phyloP scores from a whole-genome alignment of 2,797 vertebrate species.

The Xenopus petersii region DNA sequence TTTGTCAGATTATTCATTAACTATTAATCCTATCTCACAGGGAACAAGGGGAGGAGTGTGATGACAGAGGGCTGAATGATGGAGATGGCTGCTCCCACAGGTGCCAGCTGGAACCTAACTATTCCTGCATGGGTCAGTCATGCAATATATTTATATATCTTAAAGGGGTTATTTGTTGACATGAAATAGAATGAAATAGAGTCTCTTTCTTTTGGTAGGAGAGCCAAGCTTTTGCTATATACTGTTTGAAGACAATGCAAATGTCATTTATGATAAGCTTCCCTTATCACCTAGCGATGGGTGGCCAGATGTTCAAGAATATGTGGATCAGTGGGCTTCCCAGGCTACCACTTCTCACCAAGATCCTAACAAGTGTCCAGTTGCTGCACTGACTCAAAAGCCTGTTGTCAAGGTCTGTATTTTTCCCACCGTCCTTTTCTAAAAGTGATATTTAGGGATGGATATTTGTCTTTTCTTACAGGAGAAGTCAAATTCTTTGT shows the following conservation, averaged over 20 bases:
- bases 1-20: too few species aligned
- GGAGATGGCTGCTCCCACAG: slow-evolving; percentile 89
- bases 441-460: too few species aligned
- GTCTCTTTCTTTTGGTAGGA: slow-evolving; percentile 67
- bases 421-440: too few species aligned
- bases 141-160: not conserved
- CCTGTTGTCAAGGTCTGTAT: slow-evolving; percentile 69
- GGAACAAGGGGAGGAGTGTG: slow-evolving; percentile 77
- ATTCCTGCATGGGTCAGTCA: slow-evolving; percentile 83
- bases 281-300: slow-evolving; percentile 72
- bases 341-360: slow-evolving; percentile 78
- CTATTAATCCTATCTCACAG: slow-evolving; percentile 2
- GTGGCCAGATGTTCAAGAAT: slow-evolving; percentile 79
- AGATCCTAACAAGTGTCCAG: slow-evolving; percentile 75
- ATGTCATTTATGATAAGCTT: slow-evolving; percentile 85
- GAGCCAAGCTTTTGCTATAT: slow-evolving; percentile 89
- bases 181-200: not conserved
- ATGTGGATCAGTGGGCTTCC: slow-evolving; percentile 83
- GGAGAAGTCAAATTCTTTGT: too few species aligned
- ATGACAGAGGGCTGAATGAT: slow-evolving; percentile 85
- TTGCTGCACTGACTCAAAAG: slow-evolving; percentile 76
- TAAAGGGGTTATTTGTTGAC: too few species aligned
- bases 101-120: slow-evolving; percentile 79
- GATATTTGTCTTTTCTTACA: too few species aligned
- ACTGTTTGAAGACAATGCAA: slow-evolving; percentile 80